Evolutionary conservation across 2,113 vertebrate genomes (phyloP).

Genomic region (Dicrurus megarhynchus): DNA sequence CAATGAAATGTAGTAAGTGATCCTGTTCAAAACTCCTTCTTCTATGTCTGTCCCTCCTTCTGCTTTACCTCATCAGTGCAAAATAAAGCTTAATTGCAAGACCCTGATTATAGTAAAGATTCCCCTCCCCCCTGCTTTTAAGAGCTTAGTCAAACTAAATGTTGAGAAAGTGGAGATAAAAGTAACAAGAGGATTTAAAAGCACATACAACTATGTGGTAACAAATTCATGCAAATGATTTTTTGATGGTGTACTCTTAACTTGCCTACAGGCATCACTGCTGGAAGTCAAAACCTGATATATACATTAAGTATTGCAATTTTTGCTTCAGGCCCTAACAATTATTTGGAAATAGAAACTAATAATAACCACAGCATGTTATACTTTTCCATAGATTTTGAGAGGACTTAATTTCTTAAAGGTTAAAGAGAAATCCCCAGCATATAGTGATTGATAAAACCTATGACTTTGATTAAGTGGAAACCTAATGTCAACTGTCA

Average conservation of each 20-base stretch:
- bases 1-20: background rate
- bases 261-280: background rate
- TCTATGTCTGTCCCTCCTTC: background rate
- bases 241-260: background rate
- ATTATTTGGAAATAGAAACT: background rate
- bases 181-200: background rate
- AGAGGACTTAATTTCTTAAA: conserved; percentile 4
- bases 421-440: background rate
- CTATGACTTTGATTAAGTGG: conserved; percentile 5
- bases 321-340: background rate
- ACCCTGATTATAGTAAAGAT: background rate
- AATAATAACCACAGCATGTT: background rate
- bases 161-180: background rate
- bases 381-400: background rate
- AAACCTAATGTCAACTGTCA: background rate
- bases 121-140: background rate
- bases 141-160: background rate
- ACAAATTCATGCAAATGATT: background rate
- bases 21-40: background rate
- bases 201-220: background rate
- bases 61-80: background rate
- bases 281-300: background rate
- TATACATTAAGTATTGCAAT: background rate
- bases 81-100: conserved; percentile 18
- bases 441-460: background rate